phyloP scores from a whole-genome alignment of 2,888 invertebrate species.

The Smittia aterrima region DNA sequence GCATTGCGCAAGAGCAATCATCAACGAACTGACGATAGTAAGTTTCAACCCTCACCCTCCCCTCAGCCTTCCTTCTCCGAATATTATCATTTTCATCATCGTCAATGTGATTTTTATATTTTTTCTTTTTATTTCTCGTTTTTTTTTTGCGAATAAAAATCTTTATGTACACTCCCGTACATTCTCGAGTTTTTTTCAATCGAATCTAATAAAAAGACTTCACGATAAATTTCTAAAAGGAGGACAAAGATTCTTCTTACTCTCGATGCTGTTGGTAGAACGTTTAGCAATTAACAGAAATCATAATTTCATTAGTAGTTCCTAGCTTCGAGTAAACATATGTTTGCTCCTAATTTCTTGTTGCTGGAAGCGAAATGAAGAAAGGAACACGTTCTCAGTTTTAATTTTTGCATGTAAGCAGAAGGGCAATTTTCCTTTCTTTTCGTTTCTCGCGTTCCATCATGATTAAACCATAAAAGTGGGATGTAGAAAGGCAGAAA shows the following conservation, averaged over 20 bases:
- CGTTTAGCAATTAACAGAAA: no score
- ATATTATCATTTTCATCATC: slow-evolving; percentile 35
- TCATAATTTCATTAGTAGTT: no score
- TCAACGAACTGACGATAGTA: slow-evolving; percentile 9
- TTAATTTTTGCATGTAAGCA: background rate
- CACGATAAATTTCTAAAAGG: no score
- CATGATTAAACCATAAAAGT: slow-evolving; percentile 29
- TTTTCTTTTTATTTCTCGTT: slow-evolving; percentile 11
- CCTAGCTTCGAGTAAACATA: no score
- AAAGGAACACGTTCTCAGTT: no score
- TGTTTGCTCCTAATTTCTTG: no score
- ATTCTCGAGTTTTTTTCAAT: no score
- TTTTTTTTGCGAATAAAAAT: background rate
- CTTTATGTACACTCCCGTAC: no score
- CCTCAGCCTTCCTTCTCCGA: background rate
- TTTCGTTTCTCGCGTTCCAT: background rate
- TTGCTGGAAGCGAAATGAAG: no score
- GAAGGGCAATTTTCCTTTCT: background rate
- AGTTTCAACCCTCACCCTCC: slow-evolving; percentile 2
- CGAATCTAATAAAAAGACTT: no score
- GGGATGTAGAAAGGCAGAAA: background rate
- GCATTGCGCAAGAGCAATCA: slow-evolving; percentile 30
- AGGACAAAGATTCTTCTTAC: no score
- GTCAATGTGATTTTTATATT: slow-evolving; percentile 36
- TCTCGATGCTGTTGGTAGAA: no score